Conservation (phyloP, 1,140 invertebrate genomes). For the Caerostris darwini region DNA sequence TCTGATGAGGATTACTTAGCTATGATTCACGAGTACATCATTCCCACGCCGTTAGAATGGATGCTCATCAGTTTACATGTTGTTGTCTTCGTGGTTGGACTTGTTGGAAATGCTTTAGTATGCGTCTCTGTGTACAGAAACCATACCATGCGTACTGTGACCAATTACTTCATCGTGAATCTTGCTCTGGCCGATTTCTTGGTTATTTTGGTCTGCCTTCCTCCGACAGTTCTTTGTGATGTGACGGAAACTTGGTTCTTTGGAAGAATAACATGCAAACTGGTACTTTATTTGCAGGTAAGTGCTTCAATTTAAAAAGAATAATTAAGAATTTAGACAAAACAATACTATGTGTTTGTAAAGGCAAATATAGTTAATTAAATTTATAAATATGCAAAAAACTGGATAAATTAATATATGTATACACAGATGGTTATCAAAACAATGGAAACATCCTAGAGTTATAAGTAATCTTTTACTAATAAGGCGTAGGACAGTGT, state of each 20-base stretch:
- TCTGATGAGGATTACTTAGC: conserved; percentile 86
- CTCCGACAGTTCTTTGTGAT: conserved; percentile 95
- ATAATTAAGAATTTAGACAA: too few species aligned
- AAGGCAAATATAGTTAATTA: too few species aligned
- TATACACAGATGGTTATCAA: too few species aligned
- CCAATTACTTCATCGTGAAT: conserved; percentile 98
- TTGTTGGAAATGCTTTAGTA: conserved; percentile 93
- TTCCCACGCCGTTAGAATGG: conserved; percentile 79
- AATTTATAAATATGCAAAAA: too few species aligned
- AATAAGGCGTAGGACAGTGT: too few species aligned
- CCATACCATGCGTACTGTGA: conserved; percentile 90
- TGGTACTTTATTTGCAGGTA: conserved; percentile 93
- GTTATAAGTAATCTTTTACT: too few species aligned
- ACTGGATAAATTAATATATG: too few species aligned
- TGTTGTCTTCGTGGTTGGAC: conserved; percentile 91
- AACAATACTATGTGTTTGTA: too few species aligned
- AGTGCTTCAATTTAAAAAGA: conserved; percentile 81
- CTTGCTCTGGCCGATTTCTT: conserved; percentile 96
- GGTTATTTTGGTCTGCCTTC: conserved; percentile 95
- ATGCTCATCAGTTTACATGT: conserved; percentile 86
- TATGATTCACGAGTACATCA: conserved; percentile 85
- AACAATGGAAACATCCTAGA: too few species aligned
- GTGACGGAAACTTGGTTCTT: conserved; percentile 95
- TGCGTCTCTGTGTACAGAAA: conserved; percentile 93
- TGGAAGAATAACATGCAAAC: conserved; percentile 89